Percentiles rank a stretch among this genome's conserved stretches.
phyloP scores from a whole-genome alignment of 2,888 invertebrate species.

The Drosophila buzzatii region DNA sequence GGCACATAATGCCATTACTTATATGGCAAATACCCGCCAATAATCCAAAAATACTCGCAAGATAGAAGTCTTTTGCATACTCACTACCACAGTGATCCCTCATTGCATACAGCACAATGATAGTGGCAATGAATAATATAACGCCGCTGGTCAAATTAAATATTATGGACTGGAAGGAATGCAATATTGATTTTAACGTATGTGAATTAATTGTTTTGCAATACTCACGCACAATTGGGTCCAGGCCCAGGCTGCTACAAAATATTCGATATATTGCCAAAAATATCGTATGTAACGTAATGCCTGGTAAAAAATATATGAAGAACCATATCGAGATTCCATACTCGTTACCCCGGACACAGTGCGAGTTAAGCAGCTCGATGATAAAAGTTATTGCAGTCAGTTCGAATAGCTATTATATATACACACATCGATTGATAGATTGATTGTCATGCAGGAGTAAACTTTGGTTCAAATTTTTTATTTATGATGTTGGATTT shows the following conservation, averaged over 20 bases:
- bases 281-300: conserved; percentile 38
- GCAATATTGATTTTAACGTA: neutral
- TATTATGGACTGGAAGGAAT: conserved; percentile 47
- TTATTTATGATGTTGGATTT: neutral
- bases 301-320: conserved; percentile 47
- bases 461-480: neutral
- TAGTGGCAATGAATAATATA: conserved; percentile 22
- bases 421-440: neutral
- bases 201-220: neutral
- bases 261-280: conserved; percentile 41
- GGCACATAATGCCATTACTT: conserved; percentile 53
- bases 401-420: conserved; percentile 47
- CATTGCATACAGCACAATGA: conserved; percentile 45
- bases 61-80: conserved; percentile 39
- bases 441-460: neutral
- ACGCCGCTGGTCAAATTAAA: conserved; percentile 59
- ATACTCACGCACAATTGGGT: conserved; percentile 64
- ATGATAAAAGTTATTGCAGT: conserved; percentile 38
- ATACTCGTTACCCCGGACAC: conserved; percentile 58
- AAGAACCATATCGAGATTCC: conserved; percentile 42
- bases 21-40: conserved; percentile 59
- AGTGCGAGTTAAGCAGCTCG: conserved; percentile 42
- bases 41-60: conserved; percentile 34
- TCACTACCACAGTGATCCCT: conserved; percentile 54
- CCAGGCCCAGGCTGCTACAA: conserved; percentile 59